Conservation (phyloP, 2,888 invertebrate genomes). For the Eutolmus rufibarbis region DNA sequence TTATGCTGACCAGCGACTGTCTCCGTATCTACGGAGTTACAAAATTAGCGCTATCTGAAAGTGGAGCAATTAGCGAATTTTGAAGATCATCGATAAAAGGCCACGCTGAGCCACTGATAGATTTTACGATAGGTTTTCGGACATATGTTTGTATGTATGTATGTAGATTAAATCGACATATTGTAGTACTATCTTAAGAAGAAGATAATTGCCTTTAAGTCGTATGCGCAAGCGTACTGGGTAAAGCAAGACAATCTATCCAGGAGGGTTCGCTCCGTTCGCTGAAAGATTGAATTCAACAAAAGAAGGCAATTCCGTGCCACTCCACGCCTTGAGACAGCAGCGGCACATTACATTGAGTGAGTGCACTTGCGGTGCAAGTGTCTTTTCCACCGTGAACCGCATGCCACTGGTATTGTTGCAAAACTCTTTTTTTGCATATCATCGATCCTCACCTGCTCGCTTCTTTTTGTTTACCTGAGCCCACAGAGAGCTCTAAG, state of each 20-base stretch:
- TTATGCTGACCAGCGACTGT: neutral
- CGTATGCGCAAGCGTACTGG: neutral
- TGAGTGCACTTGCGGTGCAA: neutral
- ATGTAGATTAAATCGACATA: neutral
- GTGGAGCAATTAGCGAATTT: neutral
- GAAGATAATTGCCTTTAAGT: neutral
- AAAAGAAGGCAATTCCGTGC: neutral
- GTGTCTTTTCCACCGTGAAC: neutral
- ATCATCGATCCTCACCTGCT: conserved; percentile 30
- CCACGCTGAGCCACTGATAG: neutral
- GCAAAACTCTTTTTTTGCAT: conserved; percentile 15
- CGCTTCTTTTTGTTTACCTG: conserved; percentile 25
- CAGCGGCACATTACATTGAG: neutral
- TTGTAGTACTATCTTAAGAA: neutral
- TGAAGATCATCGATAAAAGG: neutral
- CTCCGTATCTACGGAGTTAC: neutral
- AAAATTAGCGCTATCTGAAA: neutral
- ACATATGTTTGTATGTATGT: neutral
- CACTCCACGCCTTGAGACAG: neutral
- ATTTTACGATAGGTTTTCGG: neutral
- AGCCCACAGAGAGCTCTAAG: neutral
- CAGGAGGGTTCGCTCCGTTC: neutral
- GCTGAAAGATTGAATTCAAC: neutral
- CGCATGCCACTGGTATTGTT: neutral
- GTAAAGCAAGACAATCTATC: neutral